A percentile compares a stretch with the other conserved stretches of the same genome.
These are phyloP conservation scores for Anolis apletophallus DNA, from an alignment of 2,797 vertebrate genomes.

Conservation along the genomic window DNA sequence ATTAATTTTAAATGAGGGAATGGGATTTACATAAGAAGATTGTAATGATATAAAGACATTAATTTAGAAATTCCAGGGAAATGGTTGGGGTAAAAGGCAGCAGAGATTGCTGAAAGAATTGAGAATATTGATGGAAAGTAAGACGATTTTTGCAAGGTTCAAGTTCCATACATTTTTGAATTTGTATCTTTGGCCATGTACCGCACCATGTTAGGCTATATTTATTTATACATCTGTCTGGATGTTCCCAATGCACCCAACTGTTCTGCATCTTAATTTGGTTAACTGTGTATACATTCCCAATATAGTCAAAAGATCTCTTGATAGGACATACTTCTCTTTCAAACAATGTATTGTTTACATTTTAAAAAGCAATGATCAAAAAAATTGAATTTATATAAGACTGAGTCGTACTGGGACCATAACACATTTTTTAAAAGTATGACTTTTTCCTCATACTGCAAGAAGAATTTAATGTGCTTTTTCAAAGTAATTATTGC, in stretches of 20 bases:
- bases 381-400: neutral
- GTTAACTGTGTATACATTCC: neutral
- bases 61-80: conserved; percentile 35
- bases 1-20: neutral
- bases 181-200: neutral
- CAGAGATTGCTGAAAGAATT: conserved; percentile 23
- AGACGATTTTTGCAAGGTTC: too few relatives aligned
- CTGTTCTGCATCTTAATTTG: conserved; percentile 9
- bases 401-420: neutral
- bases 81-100: neutral
- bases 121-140: conserved; percentile 45
- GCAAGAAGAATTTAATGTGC: conserved; percentile 10
- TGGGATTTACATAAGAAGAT: conserved; percentile 35
- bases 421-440: neutral
- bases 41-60: conserved; percentile 30
- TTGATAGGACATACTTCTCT: conserved; percentile 15
- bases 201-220: neutral
- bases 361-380: neutral
- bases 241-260: conserved; percentile 11
- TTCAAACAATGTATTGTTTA: conserved; percentile 3
- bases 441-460: neutral
- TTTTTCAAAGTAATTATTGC: conserved; percentile 37
- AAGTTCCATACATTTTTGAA: neutral
- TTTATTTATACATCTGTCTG: neutral
- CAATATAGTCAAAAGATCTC: conserved; percentile 19